Conservation (phyloP, 2,888 invertebrate genomes). For the Spilosoma lubricipeda region DNA sequence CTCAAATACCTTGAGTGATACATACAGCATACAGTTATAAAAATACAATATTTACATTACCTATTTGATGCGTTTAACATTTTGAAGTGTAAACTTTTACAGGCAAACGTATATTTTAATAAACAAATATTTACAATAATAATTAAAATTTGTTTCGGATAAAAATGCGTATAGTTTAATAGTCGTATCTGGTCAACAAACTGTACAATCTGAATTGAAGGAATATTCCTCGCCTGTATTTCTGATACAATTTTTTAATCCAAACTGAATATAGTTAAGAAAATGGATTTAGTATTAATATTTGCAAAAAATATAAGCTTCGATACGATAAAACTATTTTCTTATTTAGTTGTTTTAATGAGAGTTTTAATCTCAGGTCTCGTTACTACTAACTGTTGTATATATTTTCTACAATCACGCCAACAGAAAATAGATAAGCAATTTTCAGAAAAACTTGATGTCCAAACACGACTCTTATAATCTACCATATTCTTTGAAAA, state of each 20-base stretch:
- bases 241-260: background rate
- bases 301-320: background rate
- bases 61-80: slow-evolving; percentile 46
- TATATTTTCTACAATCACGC: background rate
- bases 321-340: background rate
- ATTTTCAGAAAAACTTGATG: background rate
- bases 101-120: slow-evolving; percentile 24
- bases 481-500: background rate
- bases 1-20: slow-evolving; percentile 71
- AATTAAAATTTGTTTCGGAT: slow-evolving; percentile 37
- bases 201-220: background rate
- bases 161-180: background rate
- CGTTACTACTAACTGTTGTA: background rate
- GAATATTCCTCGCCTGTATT: background rate
- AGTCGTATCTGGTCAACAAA: background rate
- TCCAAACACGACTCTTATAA: background rate
- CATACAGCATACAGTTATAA: slow-evolving; percentile 59
- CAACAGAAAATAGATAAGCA: background rate
- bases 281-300: background rate
- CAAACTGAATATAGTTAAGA: background rate
- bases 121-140: slow-evolving; percentile 49
- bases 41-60: slow-evolving; percentile 77
- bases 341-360: background rate
- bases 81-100: slow-evolving; percentile 54
- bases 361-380: background rate